phyloP scores from a whole-genome alignment of 2,797 vertebrate genomes.

The Spinus olivaceus region DNA sequence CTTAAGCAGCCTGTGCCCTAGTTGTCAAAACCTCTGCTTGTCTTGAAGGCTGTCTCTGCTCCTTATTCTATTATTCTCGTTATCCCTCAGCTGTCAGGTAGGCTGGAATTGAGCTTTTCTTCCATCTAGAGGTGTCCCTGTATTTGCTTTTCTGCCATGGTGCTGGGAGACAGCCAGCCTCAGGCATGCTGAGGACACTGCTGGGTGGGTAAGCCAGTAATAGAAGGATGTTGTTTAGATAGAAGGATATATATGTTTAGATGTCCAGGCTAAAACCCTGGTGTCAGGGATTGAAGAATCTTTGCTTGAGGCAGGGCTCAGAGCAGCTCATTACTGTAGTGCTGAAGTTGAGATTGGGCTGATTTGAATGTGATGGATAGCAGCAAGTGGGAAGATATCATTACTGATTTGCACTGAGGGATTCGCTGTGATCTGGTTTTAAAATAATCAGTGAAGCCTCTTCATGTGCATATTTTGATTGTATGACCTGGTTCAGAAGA shows the following conservation, averaged over 20 bases:
- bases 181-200: not conserved
- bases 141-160: not conserved
- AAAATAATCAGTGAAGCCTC: not conserved
- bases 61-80: not conserved
- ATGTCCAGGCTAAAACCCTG: not conserved
- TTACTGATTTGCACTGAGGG: not conserved
- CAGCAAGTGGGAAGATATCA: not conserved
- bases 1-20: conserved; percentile 37
- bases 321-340: not conserved
- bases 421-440: not conserved
- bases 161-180: not conserved
- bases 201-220: not conserved
- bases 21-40: conserved; percentile 27
- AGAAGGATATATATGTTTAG: not conserved
- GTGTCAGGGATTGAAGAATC: not conserved
- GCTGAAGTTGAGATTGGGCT: not conserved
- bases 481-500: not conserved
- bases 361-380: not conserved
- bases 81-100: not conserved
- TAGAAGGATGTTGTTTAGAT: not conserved
- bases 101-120: not conserved
- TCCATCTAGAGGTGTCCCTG: not conserved
- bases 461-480: not conserved
- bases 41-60: not conserved
- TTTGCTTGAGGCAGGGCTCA: not conserved